phyloP scores from a whole-genome alignment of 2,888 invertebrate species.

The Lydus trimaculatus region DNA sequence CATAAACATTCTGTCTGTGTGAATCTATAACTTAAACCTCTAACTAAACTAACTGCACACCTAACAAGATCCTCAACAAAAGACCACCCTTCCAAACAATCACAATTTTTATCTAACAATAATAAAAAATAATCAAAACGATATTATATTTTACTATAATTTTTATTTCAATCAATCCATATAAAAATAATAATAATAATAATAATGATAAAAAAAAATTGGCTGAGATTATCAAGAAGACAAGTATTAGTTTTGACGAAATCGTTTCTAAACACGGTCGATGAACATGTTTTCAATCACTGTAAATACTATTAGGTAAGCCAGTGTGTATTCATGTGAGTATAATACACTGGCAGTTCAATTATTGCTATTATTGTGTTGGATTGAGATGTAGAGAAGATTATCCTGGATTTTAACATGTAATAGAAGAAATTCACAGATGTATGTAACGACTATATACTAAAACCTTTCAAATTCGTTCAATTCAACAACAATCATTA shows the following conservation, averaged over 20 bases:
- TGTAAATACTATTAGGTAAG: constrained; percentile 60
- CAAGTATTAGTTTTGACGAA: constrained; percentile 32
- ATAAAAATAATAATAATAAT: too few relatives aligned
- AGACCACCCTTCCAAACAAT: background rate
- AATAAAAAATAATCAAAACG: background rate
- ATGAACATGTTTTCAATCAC: constrained; percentile 60
- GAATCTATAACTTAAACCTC: constrained; percentile 18
- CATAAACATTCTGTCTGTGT: constrained; percentile 26
- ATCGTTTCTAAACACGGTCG: constrained; percentile 49
- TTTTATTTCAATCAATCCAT: too few relatives aligned
- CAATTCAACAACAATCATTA: constrained; percentile 8
- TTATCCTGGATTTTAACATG: constrained; percentile 58
- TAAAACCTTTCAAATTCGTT: constrained; percentile 39
- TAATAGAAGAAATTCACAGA: constrained; percentile 51
- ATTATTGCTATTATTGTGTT: constrained; percentile 59
- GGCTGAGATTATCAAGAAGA: constrained; percentile 21
- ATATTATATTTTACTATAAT: background rate
- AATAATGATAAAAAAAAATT: too few relatives aligned
- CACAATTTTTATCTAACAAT: constrained; percentile 8
- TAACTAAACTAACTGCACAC: constrained; percentile 22
- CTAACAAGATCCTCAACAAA: constrained; percentile 10
- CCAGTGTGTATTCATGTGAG: constrained; percentile 58
- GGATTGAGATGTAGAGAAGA: constrained; percentile 54
- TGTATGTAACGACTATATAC: constrained; percentile 50
- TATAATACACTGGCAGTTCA: constrained; percentile 58